These are phyloP conservation scores for Brienomyrus brachyistius DNA, from an alignment of 2,113 vertebrate genomes.

Conservation along the genomic window DNA sequence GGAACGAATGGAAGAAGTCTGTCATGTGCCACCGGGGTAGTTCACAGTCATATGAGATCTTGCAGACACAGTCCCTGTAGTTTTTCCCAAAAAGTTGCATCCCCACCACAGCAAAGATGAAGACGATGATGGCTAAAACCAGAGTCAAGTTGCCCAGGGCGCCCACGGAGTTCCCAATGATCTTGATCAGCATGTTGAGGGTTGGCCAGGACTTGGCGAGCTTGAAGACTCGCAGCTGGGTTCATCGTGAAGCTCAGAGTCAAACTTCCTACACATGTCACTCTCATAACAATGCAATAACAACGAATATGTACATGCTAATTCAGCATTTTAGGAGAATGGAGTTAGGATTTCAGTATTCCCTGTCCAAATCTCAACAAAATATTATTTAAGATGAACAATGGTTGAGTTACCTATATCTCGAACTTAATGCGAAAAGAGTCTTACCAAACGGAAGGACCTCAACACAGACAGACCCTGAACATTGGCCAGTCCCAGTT, in stretches of 20 bases:
- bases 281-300: background rate
- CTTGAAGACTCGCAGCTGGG: slow-evolving; percentile 88
- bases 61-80: slow-evolving; percentile 88
- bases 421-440: background rate
- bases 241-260: slow-evolving; percentile 9
- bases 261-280: background rate
- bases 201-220: slow-evolving; percentile 95
- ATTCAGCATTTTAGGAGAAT: background rate
- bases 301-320: background rate
- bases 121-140: slow-evolving; percentile 89
- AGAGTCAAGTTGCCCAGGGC: slow-evolving; percentile 88
- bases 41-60: slow-evolving; percentile 69
- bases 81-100: slow-evolving; percentile 94
- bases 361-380: background rate
- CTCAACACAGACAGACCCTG: slow-evolving; percentile 86
- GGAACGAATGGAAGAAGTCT: slow-evolving; percentile 93
- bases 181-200: slow-evolving; percentile 92
- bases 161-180: slow-evolving; percentile 88
- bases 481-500: slow-evolving; percentile 79
- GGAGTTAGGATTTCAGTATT: background rate
- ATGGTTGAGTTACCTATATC: background rate
- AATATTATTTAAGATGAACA: background rate
- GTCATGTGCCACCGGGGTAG: slow-evolving; percentile 95
- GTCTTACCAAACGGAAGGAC: slow-evolving; percentile 86
- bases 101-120: slow-evolving; percentile 92